Conservation (phyloP, 2,797 vertebrate species). For the Helicolenus hilgendorfi region DNA sequence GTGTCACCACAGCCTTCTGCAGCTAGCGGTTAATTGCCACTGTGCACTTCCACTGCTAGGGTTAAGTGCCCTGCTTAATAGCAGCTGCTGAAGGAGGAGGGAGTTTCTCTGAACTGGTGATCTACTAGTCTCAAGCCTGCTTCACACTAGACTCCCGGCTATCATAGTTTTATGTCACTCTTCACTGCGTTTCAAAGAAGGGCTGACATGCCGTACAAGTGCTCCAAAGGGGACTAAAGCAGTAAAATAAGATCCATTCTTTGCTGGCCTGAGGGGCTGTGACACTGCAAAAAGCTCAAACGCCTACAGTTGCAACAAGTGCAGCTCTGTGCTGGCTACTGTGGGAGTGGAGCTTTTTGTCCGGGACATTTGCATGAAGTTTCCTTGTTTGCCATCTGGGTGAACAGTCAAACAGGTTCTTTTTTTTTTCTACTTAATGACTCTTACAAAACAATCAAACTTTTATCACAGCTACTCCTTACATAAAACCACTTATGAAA, state of each 20-base stretch:
- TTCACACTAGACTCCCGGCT: neutral
- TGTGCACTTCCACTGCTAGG: neutral
- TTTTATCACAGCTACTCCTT: neutral
- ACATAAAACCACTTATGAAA: neutral
- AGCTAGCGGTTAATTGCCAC: neutral
- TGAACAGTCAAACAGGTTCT: slow-evolving; percentile 12
- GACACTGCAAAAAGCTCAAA: slow-evolving; percentile 33
- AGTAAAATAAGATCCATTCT: slow-evolving; percentile 22
- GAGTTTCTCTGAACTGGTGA: slow-evolving; percentile 3
- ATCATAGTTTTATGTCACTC: neutral
- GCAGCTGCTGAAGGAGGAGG: neutral
- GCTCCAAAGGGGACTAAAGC: neutral
- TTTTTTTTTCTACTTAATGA: neutral
- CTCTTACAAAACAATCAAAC: neutral
- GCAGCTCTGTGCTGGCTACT: slow-evolving; percentile 49
- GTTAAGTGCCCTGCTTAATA: slow-evolving; percentile 1
- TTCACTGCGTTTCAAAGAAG: neutral
- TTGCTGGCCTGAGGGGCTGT: neutral
- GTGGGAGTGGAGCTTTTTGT: slow-evolving; percentile 63
- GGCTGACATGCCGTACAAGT: neutral
- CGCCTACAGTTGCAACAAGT: slow-evolving; percentile 69
- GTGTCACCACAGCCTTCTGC: neutral
- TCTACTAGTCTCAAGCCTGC: neutral
- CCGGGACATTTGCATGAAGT: slow-evolving; percentile 62
- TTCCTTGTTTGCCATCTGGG: slow-evolving; percentile 42